These are phyloP conservation scores for Ramazzottius varieornatus DNA, from an alignment of 2,888 invertebrate species.

Conservation along the genomic window DNA sequence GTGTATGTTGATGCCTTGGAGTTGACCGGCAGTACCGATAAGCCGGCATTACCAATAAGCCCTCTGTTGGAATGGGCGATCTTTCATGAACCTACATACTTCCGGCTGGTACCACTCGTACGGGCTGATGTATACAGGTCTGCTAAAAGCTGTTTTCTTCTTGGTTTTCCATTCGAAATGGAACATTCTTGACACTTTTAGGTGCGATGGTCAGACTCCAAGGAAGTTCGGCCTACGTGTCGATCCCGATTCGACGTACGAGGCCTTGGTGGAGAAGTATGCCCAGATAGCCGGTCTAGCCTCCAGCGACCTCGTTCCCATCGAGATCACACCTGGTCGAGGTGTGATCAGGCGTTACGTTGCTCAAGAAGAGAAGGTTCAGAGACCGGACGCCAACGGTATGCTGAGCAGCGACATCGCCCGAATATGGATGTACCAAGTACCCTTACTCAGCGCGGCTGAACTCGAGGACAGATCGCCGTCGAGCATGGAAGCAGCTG, in stretches of 20 bases:
- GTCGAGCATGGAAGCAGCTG: background rate
- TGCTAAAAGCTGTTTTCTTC: background rate
- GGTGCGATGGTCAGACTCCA: conserved; percentile 46
- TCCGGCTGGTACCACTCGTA: too few relatives aligned
- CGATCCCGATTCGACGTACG: conserved; percentile 51
- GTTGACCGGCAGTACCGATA: too few relatives aligned
- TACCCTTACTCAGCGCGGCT: background rate
- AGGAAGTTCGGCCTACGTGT: conserved; percentile 55
- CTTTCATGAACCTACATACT: too few relatives aligned
- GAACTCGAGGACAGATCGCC: too few relatives aligned
- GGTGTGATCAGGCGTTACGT: conserved; percentile 26
- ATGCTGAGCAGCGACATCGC: background rate
- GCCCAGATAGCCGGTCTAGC: conserved; percentile 27
- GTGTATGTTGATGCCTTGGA: background rate
- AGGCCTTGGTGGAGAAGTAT: conserved; percentile 44
- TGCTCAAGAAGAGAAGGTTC: conserved; percentile 13
- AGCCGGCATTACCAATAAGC: too few relatives aligned
- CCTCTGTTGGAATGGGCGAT: too few relatives aligned
- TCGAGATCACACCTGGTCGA: conserved; percentile 13
- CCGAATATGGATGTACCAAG: background rate
- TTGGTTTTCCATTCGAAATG: background rate
- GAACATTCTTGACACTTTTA: conserved; percentile 9
- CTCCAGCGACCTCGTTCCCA: conserved; percentile 18
- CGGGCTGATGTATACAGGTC: too few relatives aligned
- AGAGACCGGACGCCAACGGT: background rate